Base-by-base conservation (phyloP, 2,888 invertebrate species). In the Fabriciana adippe region DNA sequence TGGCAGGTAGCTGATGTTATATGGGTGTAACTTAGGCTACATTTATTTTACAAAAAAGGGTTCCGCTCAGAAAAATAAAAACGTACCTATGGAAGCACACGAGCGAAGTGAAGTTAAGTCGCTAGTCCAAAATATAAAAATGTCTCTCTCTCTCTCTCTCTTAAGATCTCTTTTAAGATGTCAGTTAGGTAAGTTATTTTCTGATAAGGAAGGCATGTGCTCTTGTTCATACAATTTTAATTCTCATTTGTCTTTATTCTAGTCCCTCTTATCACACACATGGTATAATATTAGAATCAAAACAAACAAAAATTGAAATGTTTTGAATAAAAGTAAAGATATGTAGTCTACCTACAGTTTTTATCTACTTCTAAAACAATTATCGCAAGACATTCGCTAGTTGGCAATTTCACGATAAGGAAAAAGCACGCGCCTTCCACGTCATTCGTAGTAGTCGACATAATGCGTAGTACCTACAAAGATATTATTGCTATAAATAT, bases 351-450 rank as follows among this genome's bases (percentile, higher is more conserved):
- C 35, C 11, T 41, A 48, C 48, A 21, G 21, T 59, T 59, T 5
- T 48, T 26, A 48, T 59, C 59, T n/a, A 13, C 31, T 31, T 31
- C 59, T 31, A 48, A 48, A 48, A 31, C 3, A 3, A 48, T 47
- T 48, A 59, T 59, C 48, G 11, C 13, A 14, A 13, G 16, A 59
- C 31, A 48, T 48, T n/a, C n/a, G 26, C 48, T 59, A 45, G 45
- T 59, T 59, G 47, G 26, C 57, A n/a, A 41, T 59, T 59, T 15
- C n/a, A 48, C 31, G 59, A 59, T 59, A 59, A 48, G 2, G 26
- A 55, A 31, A 31, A 55, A 26, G 15, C 54, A 31, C 47, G n/a
- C 45, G 15, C 31, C 35, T n/a, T 48, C 21, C 48, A 31, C 48
- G 59, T 59, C 59, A 59, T 8, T 59, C 31, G 15, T 26, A 48